Percentiles rank a stretch among this genome's conserved stretches.
Evolutionary conservation across 2,113 vertebrate genomes (phyloP).

Genomic region (Rynchops niger): DNA sequence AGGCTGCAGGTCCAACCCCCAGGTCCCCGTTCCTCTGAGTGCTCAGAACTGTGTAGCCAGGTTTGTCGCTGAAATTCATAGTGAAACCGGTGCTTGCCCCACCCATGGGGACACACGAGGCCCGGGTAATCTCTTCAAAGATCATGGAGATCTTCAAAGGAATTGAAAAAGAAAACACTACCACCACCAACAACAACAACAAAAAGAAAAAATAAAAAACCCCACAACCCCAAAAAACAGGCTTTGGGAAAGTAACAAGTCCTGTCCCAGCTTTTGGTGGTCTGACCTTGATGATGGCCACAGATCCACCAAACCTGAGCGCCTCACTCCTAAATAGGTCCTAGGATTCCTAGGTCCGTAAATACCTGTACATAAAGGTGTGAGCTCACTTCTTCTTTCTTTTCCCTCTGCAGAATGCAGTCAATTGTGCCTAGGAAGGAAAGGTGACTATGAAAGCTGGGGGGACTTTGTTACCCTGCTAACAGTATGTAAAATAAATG

Average conservation of each 20-base stretch:
- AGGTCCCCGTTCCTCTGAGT: neutral
- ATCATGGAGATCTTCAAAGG: neutral
- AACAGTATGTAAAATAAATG: neutral
- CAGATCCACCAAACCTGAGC: neutral
- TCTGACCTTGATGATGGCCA: neutral
- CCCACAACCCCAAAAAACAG: neutral
- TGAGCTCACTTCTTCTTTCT: neutral
- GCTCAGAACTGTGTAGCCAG: neutral
- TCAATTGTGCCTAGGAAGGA: fast-evolving
- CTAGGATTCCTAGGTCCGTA: neutral
- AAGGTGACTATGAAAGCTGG: neutral
- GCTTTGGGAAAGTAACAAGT: neutral
- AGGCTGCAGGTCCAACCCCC: neutral
- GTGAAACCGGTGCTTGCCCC: neutral
- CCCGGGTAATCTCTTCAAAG: neutral
- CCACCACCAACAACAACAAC: fast-evolving
- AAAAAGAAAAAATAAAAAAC: neutral
- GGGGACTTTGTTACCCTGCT: neutral
- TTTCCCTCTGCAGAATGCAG: neutral
- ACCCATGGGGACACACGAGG: neutral
- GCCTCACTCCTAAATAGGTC: neutral
- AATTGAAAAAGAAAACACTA: neutral
- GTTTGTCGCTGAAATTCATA: neutral
- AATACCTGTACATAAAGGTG: neutral
- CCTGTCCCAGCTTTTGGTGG: neutral